phyloP scores from a whole-genome alignment of 2,797 vertebrate species.

The Poeciliopsis presidionis region DNA sequence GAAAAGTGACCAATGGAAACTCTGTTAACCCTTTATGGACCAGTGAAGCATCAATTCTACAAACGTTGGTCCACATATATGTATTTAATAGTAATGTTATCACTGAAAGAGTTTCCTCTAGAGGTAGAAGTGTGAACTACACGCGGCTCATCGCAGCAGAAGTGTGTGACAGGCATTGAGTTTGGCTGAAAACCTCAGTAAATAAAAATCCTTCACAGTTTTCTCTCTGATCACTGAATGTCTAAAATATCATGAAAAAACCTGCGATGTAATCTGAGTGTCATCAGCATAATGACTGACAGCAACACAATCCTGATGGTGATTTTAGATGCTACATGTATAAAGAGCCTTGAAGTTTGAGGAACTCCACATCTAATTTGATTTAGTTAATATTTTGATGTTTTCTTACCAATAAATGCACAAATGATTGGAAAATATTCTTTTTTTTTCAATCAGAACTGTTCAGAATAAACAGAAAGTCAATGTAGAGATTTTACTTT shows the following conservation, averaged over 20 bases:
- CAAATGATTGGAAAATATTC: not conserved
- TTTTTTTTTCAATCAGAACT: not conserved
- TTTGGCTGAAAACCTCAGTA: too few relatives aligned
- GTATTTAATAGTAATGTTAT: too few relatives aligned
- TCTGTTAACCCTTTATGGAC: too few relatives aligned
- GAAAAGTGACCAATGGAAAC: too few relatives aligned
- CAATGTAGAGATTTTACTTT: not conserved
- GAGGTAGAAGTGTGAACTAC: too few relatives aligned
- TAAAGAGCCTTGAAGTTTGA: not conserved
- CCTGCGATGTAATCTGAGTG: not conserved
- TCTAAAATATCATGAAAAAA: not conserved
- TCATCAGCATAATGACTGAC: not conserved
- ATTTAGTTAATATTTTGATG: too few relatives aligned
- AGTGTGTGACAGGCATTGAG: too few relatives aligned
- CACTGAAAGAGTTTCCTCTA: too few relatives aligned
- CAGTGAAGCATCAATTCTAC: too few relatives aligned
- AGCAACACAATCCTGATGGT: not conserved
- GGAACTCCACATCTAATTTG: not conserved
- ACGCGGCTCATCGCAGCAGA: too few relatives aligned
- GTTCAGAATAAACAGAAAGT: not conserved
- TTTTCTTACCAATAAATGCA: not conserved
- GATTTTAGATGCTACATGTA: not conserved
- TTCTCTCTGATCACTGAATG: not conserved
- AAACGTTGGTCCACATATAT: too few relatives aligned
- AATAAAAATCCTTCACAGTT: too few relatives aligned